A percentile compares a stretch with the other conserved stretches of the same genome.
Conservation (phyloP, 2,797 vertebrate species). For the Lagocephalus sceleratus region DNA sequence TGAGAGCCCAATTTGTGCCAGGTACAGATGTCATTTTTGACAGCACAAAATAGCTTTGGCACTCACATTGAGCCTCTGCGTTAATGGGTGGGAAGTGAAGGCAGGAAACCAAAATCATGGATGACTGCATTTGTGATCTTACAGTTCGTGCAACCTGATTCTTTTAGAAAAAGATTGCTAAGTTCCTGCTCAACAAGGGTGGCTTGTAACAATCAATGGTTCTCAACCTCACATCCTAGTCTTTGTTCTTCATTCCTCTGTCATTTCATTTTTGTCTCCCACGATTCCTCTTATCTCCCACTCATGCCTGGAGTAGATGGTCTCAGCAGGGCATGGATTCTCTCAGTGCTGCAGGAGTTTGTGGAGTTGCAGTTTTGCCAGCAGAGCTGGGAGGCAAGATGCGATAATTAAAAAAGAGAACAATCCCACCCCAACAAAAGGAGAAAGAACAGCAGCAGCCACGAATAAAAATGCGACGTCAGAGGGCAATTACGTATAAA, state of each 20-base stretch:
- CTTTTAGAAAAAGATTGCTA: constrained; percentile 35
- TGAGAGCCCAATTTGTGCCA: too few species aligned
- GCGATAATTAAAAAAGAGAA: constrained; percentile 24
- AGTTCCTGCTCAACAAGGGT: constrained; percentile 25
- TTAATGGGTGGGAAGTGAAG: too few species aligned
- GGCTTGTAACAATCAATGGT: constrained; percentile 23
- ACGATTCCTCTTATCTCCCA: constrained; percentile 43
- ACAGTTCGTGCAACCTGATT: constrained; percentile 7
- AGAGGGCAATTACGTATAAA: constrained; percentile 8
- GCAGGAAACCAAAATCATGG: too few species aligned
- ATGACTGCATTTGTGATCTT: too few species aligned
- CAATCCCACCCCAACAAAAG: not conserved
- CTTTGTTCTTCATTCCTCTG: constrained; percentile 20
- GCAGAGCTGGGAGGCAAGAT: constrained; percentile 20
- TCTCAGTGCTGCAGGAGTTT: constrained; percentile 55
- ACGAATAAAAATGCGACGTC: not conserved
- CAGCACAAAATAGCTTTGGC: too few species aligned
- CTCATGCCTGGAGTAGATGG: constrained; percentile 49
- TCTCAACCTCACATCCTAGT: not conserved
- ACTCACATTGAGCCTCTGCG: too few species aligned
- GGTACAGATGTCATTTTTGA: too few species aligned
- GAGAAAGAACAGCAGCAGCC: constrained; percentile 5
- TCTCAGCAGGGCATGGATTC: constrained; percentile 58
- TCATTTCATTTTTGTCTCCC: constrained; percentile 29
- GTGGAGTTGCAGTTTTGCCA: constrained; percentile 35